These are phyloP conservation scores for Leptocoma aspasia DNA, from an alignment of 2,113 vertebrate genomes.

Conservation along the genomic window DNA sequence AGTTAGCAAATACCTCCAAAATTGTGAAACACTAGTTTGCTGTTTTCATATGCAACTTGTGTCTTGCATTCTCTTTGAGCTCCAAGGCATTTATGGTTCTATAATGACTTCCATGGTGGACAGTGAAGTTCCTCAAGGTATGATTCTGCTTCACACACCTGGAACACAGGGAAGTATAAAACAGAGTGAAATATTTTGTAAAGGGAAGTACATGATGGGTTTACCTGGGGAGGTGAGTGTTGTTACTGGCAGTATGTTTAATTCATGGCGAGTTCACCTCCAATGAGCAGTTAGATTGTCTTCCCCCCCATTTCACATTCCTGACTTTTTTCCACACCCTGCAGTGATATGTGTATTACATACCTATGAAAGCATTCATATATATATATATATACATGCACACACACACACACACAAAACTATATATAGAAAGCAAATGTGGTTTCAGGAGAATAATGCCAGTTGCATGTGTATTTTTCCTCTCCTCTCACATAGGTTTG, in stretches of 20 bases:
- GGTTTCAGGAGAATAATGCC: not conserved
- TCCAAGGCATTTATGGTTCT: not conserved
- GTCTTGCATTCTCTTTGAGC: not conserved
- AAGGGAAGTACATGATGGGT: not conserved
- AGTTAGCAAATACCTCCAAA: not conserved
- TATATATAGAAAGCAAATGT: not conserved
- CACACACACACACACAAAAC: not conserved
- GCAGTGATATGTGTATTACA: not conserved
- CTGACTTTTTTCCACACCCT: not conserved
- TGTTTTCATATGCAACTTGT: not conserved
- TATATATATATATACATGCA: not conserved
- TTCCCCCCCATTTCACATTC: not conserved
- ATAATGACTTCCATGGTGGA: not conserved
- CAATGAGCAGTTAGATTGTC: not conserved
- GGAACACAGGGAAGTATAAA: not conserved
- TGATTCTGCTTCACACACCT: not conserved
- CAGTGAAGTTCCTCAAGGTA: not conserved
- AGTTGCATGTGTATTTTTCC: constrained; percentile 2
- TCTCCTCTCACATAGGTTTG: not conserved
- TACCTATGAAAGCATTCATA: not conserved
- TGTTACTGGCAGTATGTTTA: not conserved
- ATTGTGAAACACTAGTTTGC: not conserved
- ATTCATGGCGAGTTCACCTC: not conserved
- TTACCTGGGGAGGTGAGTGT: not conserved
- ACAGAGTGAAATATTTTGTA: not conserved